These are phyloP conservation scores for Elgaria multicarinata DNA, from an alignment of 2,113 vertebrate genomes.

Conservation along the genomic window DNA sequence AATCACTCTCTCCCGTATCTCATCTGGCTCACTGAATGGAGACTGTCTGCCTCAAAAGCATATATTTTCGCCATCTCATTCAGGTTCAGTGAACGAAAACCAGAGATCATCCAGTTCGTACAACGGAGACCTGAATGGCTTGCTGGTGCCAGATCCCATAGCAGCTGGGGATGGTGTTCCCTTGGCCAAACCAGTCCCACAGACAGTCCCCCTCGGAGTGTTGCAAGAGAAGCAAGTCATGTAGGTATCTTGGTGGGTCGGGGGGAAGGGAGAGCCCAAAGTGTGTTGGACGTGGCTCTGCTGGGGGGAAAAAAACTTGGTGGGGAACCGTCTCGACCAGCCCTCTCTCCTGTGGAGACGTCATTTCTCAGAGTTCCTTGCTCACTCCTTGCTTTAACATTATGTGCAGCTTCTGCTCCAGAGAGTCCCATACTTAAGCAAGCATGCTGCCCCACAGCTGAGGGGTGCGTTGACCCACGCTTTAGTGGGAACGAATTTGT, in stretches of 20 bases:
- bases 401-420: not conserved
- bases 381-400: not conserved
- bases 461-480: not conserved
- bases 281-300: not conserved
- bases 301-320: not conserved
- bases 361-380: not conserved
- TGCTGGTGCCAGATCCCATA: conserved; percentile 87
- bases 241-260: conserved; percentile 76
- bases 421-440: not conserved
- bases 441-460: not conserved
- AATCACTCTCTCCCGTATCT: not conserved
- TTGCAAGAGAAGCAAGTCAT: conserved; percentile 90
- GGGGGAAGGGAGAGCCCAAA: not conserved
- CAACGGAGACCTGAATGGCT: conserved; percentile 94
- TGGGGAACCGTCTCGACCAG: not conserved
- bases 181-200: conserved; percentile 79
- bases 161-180: conserved; percentile 77
- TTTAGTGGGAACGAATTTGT: not conserved
- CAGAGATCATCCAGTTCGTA: conserved; percentile 82
- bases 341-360: not conserved
- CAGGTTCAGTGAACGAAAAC: conserved; percentile 83
- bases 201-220: conserved; percentile 79
- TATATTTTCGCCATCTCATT: not conserved
- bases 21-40: not conserved
- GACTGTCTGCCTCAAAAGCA: not conserved